These are phyloP conservation scores for Collichthys lucidus DNA, from an alignment of 2,113 vertebrate genomes.

Conservation along the genomic window DNA sequence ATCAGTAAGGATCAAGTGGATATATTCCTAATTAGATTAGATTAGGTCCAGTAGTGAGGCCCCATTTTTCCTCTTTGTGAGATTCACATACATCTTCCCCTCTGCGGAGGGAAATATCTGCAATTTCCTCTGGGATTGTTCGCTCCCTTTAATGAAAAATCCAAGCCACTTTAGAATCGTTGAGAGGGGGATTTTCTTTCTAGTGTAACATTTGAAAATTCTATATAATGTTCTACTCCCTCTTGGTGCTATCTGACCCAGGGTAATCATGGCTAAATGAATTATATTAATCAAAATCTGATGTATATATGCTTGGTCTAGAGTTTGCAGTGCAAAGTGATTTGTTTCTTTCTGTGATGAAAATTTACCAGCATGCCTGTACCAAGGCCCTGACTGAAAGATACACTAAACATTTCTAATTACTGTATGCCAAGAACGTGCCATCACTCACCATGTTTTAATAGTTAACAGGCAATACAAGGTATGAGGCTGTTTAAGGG, in stretches of 20 bases:
- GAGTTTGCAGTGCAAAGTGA: slow-evolving; percentile 1
- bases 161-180: slow-evolving; percentile 8
- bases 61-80: slow-evolving; percentile 23
- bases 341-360: background rate
- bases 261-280: background rate
- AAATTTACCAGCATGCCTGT: background rate
- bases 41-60: slow-evolving; percentile 46
- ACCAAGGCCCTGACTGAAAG: background rate
- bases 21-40: slow-evolving; percentile 61
- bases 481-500: background rate
- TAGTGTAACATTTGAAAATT: slow-evolving; percentile 31
- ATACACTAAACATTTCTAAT: slow-evolving; percentile 6
- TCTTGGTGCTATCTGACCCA: slow-evolving; percentile 2
- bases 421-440: background rate
- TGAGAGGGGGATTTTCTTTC: background rate
- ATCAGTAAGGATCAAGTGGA: slow-evolving; percentile 53
- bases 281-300: slow-evolving; percentile 8
- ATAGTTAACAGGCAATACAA: slow-evolving; percentile 10
- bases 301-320: slow-evolving; percentile 2
- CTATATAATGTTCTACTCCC: slow-evolving; percentile 2
- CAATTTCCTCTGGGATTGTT: slow-evolving; percentile 40
- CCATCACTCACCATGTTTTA: background rate
- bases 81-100: slow-evolving; percentile 29
- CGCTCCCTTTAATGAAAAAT: slow-evolving; percentile 11
- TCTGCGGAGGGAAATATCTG: slow-evolving; percentile 27